Evolutionary conservation across 1,140 invertebrate species (phyloP).

Genomic region (Antheraea mylitta): DNA sequence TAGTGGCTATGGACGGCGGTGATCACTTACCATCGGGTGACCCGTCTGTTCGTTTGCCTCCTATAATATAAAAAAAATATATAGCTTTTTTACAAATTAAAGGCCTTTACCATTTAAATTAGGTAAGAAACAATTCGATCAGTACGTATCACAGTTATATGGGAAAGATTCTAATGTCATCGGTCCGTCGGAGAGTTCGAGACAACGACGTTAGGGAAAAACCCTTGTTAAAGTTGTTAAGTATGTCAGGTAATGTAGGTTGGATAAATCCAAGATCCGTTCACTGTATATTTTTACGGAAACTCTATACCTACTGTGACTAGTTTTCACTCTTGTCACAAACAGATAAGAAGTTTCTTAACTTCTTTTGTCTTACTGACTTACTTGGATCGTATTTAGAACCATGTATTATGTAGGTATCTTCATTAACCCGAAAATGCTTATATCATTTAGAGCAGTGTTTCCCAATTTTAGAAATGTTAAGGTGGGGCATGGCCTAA

Average conservation of each 20-base stretch:
- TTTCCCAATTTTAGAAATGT: no score
- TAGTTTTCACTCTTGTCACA: neutral
- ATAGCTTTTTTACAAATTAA: no score
- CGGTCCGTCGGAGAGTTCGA: neutral
- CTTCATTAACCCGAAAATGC: no score
- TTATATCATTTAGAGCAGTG: no score
- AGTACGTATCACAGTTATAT: neutral
- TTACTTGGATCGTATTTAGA: neutral
- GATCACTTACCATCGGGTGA: no score
- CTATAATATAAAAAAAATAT: no score
- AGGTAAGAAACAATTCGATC: neutral
- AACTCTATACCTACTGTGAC: neutral
- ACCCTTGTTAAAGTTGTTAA: slow-evolving; percentile 1
- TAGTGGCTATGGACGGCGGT: no score
- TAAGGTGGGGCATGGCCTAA: no score
- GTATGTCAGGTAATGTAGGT: slow-evolving; percentile 1
- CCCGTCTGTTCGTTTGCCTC: no score
- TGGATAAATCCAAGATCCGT: neutral
- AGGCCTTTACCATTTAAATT: no score
- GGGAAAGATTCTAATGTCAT: neutral
- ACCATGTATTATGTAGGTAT: neutral
- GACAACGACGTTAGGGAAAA: slow-evolving; percentile 6
- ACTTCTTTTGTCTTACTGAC: neutral
- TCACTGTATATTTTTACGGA: neutral
- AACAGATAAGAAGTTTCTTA: neutral